phyloP scores from a whole-genome alignment of 2,113 vertebrate species.

The Oncorhynchus nerka region DNA sequence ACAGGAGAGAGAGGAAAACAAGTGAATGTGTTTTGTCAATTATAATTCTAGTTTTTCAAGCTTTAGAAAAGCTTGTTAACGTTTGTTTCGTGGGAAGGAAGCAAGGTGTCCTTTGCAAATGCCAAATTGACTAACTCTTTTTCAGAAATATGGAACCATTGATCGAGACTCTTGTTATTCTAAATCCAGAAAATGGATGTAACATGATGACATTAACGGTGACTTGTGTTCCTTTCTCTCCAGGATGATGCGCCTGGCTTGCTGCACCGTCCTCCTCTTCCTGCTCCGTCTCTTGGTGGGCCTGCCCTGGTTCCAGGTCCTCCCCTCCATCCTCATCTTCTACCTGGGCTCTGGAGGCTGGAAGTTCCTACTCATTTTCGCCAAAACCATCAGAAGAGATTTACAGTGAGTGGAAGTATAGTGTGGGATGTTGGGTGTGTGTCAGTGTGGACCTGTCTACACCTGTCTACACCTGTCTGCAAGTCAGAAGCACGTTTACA shows the following conservation, averaged over 20 bases:
- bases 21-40: too few relatives aligned
- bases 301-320: constrained; percentile 86
- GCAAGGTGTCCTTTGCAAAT: too few relatives aligned
- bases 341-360: constrained; percentile 91
- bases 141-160: too few relatives aligned
- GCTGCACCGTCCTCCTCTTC: constrained; percentile 80
- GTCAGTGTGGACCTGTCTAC: background rate
- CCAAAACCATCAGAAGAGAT: constrained; percentile 86
- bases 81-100: background rate
- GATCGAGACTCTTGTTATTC: background rate
- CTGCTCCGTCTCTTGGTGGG: constrained; percentile 80
- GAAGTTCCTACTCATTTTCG: constrained; percentile 81
- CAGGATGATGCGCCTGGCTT: constrained; percentile 85
- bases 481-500: too few relatives aligned
- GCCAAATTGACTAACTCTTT: too few relatives aligned
- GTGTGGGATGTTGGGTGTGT: background rate
- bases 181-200: background rate
- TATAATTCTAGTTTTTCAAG: too few relatives aligned
- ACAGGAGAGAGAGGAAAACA: too few relatives aligned
- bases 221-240: background rate
- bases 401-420: constrained; percentile 77
- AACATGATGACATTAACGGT: background rate
- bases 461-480: background rate
- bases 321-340: constrained; percentile 81
- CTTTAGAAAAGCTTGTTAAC: too few relatives aligned